These are phyloP conservation scores for Motacilla alba DNA, from an alignment of 2,113 vertebrate species.

Conservation along the genomic window DNA sequence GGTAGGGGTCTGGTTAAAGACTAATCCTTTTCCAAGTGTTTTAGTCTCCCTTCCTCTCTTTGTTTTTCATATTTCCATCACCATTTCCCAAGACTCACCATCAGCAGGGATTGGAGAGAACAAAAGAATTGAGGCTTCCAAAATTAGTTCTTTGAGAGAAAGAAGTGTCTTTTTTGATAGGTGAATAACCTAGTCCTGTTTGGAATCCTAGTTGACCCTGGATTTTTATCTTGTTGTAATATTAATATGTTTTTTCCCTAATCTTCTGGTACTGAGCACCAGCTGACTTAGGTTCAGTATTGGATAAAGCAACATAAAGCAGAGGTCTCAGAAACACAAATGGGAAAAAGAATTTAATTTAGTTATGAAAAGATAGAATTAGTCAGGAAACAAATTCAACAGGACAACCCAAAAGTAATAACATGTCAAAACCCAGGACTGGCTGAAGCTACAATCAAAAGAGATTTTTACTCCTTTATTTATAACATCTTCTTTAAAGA, in stretches of 20 bases:
- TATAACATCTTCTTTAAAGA: background rate
- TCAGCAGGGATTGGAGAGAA: background rate
- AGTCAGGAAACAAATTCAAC: background rate
- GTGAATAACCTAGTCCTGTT: background rate
- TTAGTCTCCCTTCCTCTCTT: background rate
- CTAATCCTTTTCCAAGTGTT: background rate
- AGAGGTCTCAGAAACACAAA: background rate
- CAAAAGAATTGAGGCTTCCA: background rate
- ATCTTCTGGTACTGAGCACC: background rate
- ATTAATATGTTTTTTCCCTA: fast-evolving
- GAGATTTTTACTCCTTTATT: background rate
- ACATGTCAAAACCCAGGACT: background rate
- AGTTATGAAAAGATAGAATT: background rate
- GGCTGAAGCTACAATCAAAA: background rate
- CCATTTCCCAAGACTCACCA: background rate
- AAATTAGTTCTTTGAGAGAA: background rate
- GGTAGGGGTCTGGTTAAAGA: background rate
- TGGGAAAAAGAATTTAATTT: background rate
- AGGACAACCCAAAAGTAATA: background rate
- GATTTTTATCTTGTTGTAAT: background rate
- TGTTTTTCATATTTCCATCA: background rate
- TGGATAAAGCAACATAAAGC: background rate
- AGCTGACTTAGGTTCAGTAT: background rate
- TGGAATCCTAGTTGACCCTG: background rate
- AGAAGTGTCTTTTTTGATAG: background rate